A percentile compares a stretch with the other conserved stretches of the same genome.
Evolutionary conservation across 2,797 vertebrate species (phyloP).

Genomic region (Diplodus sargus): DNA sequence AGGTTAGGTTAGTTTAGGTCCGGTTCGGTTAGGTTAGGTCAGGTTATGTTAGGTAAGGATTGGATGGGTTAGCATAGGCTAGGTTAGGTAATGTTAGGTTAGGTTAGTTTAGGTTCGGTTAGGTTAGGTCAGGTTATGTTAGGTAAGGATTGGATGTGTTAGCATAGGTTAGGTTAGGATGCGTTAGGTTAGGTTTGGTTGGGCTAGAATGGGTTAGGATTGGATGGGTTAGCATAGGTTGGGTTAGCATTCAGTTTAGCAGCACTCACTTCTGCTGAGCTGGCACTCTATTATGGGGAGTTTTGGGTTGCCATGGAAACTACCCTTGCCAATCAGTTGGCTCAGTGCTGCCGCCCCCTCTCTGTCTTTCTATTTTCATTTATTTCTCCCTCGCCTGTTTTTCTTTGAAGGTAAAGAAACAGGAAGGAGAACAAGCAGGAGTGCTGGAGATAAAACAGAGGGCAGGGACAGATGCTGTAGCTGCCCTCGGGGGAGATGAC

Average conservation of each 20-base stretch:
- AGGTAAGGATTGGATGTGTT: too few species aligned
- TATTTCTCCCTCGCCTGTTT: conserved; percentile 16
- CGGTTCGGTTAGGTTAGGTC: too few species aligned
- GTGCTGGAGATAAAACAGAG: conserved; percentile 21
- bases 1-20: too few species aligned
- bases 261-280: conserved; percentile 67
- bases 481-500: conserved; percentile 15
- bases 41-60: too few species aligned
- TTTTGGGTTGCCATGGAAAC: conserved; percentile 83
- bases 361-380: conserved; percentile 33
- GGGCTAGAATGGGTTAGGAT: too few species aligned
- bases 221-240: too few species aligned
- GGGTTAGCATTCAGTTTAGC: conserved; percentile 13
- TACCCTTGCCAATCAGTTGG: conserved; percentile 44
- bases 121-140: too few species aligned
- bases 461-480: conserved; percentile 47
- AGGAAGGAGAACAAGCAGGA: neutral
- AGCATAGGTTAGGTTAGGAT: too few species aligned
- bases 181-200: too few species aligned
- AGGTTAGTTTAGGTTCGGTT: too few species aligned
- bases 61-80: too few species aligned
- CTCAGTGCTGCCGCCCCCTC: conserved; percentile 43
- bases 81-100: too few species aligned
- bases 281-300: conserved; percentile 55
- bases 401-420: conserved; percentile 28